Conservation (phyloP, 2,113 vertebrate genomes). For the Aythya baeri region DNA sequence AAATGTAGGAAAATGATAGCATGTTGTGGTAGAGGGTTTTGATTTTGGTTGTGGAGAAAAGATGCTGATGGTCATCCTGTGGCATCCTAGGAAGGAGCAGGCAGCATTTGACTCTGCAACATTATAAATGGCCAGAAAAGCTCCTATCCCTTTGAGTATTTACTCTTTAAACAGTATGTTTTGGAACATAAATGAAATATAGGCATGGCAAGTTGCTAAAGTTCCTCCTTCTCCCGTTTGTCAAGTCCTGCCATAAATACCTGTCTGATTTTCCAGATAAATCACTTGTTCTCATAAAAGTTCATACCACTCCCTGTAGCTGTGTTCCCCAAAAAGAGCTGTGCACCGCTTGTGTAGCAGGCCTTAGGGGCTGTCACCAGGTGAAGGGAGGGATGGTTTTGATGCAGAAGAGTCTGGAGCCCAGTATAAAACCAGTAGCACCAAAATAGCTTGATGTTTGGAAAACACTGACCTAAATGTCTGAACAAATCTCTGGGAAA, state of each 20-base stretch:
- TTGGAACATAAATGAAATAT: background rate
- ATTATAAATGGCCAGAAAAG: background rate
- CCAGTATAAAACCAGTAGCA: background rate
- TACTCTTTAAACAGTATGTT: background rate
- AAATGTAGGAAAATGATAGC: background rate
- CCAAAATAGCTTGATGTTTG: background rate
- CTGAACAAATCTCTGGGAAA: background rate
- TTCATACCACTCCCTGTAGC: background rate
- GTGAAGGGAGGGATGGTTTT: background rate
- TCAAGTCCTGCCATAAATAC: background rate
- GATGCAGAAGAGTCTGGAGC: background rate
- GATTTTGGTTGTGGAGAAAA: background rate
- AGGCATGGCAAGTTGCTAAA: background rate
- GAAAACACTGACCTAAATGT: background rate
- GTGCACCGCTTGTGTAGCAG: background rate
- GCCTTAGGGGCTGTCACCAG: background rate
- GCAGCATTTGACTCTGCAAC: background rate
- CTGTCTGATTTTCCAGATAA: background rate
- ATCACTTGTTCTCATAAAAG: background rate
- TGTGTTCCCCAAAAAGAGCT: background rate
- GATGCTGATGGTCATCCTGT: background rate
- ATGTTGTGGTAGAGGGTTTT: background rate
- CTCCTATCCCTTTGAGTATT: background rate
- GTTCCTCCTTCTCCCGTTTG: background rate
- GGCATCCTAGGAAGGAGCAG: background rate